phyloP scores from a whole-genome alignment of 2,113 vertebrate genomes.

The Phyllostomus hastatus region DNA sequence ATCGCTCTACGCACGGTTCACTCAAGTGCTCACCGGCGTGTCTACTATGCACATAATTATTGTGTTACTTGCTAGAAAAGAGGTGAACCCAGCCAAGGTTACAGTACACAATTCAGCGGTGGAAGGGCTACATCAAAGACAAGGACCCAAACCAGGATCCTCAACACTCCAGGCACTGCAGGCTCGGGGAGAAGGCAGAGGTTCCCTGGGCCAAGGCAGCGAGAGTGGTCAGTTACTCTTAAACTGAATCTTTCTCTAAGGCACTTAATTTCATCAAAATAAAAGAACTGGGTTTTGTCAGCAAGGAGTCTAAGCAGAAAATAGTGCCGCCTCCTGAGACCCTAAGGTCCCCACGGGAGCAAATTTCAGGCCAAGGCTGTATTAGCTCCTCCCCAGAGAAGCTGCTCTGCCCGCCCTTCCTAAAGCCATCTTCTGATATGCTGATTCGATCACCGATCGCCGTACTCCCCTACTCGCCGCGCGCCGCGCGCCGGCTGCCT shows the following conservation, averaged over 20 bases:
- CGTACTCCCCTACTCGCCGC: rapidly evolving
- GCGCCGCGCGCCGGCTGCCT: rapidly evolving
- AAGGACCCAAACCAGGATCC: neutral
- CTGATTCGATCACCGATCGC: too few relatives aligned
- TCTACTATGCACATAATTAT: neutral
- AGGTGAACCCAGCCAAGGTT: neutral
- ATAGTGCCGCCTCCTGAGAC: neutral
- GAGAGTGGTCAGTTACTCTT: neutral
- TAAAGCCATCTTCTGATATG: neutral
- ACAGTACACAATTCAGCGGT: neutral
- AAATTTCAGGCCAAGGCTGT: rapidly evolving
- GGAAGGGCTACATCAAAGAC: neutral
- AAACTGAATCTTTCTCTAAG: neutral
- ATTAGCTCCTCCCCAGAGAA: neutral
- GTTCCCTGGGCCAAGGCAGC: neutral
- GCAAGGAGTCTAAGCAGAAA: neutral
- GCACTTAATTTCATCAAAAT: neutral
- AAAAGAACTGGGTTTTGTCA: neutral
- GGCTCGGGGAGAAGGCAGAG: neutral
- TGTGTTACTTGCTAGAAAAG: neutral
- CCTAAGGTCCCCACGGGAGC: rapidly evolving
- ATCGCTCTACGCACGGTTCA: neutral
- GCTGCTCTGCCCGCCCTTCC: neutral
- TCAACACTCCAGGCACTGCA: neutral
- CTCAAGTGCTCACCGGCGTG: neutral